These are phyloP conservation scores for Rhadinocentrus ornatus DNA, from an alignment of 2,797 vertebrate species.

Conservation along the genomic window DNA sequence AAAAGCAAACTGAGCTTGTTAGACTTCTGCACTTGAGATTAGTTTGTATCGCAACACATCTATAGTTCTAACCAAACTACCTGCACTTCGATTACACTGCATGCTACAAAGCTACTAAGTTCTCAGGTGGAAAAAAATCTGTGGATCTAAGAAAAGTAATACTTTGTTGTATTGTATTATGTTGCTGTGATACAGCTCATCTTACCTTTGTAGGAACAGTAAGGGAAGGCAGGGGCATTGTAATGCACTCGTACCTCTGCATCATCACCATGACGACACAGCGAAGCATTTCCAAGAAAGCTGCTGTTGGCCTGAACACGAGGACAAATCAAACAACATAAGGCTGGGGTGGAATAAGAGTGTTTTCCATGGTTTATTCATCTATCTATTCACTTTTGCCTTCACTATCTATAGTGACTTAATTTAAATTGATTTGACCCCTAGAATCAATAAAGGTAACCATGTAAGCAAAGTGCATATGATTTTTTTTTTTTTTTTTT, in stretches of 20 bases:
- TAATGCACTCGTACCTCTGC: constrained; percentile 73
- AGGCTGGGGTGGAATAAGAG: background rate
- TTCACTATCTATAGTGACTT: background rate
- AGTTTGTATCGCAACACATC: background rate
- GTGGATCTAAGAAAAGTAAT: background rate
- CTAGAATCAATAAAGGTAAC: too few relatives aligned
- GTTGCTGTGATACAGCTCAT: background rate
- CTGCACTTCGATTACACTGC: background rate
- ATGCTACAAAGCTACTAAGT: background rate
- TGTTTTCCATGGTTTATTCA: background rate
- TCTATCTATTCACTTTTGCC: too few relatives aligned
- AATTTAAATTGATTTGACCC: background rate
- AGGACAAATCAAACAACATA: constrained; percentile 8
- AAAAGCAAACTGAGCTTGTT: background rate
- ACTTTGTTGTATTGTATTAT: too few relatives aligned
- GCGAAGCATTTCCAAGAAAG: constrained; percentile 83
- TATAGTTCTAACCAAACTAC: background rate
- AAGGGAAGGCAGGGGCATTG: constrained; percentile 71
- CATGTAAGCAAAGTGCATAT: too few relatives aligned
- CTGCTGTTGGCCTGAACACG: constrained; percentile 76
- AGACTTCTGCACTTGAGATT: background rate
- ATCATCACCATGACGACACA: constrained; percentile 81
- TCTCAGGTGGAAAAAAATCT: background rate
- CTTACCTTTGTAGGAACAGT: constrained; percentile 85
- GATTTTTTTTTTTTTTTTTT: too few relatives aligned